Percentiles rank a stretch among this genome's conserved stretches.
phyloP scores from a whole-genome alignment of 2,797 vertebrate species.

The Cyclura pinguis region DNA sequence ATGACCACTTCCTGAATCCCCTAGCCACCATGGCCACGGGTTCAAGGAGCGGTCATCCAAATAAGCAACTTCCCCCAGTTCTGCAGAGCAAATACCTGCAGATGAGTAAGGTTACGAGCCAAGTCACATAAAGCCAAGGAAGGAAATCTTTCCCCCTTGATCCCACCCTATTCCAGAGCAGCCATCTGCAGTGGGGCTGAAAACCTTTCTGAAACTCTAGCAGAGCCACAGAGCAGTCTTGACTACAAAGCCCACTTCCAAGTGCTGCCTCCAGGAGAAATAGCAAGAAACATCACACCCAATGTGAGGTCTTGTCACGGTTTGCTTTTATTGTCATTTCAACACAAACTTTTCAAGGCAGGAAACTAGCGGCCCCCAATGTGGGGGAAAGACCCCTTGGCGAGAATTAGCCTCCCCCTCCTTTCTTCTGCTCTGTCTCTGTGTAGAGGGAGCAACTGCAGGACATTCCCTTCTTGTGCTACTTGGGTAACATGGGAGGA shows the following conservation, averaged over 20 bases:
- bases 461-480: background rate
- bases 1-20: too few relatives aligned
- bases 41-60: too few relatives aligned
- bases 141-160: background rate
- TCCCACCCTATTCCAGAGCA: background rate
- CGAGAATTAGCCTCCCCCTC: background rate
- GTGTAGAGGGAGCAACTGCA: background rate
- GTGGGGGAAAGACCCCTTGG: conserved; percentile 37
- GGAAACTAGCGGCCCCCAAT: conserved; percentile 44
- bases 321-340: conserved; percentile 43
- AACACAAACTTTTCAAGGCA: conserved; percentile 9
- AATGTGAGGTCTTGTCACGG: background rate
- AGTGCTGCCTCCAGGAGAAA: background rate
- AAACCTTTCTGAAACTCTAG: background rate
- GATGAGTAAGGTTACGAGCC: background rate
- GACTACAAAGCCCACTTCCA: too few relatives aligned
- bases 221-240: background rate
- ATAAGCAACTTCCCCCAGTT: background rate
- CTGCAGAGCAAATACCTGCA: background rate
- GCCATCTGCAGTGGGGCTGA: background rate
- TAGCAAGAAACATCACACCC: background rate
- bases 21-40: too few relatives aligned
- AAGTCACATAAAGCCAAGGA: background rate
- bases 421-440: background rate
- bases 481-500: background rate